Base-by-base conservation (phyloP, 2,888 invertebrate genomes). In the Drosophila dives region DNA sequence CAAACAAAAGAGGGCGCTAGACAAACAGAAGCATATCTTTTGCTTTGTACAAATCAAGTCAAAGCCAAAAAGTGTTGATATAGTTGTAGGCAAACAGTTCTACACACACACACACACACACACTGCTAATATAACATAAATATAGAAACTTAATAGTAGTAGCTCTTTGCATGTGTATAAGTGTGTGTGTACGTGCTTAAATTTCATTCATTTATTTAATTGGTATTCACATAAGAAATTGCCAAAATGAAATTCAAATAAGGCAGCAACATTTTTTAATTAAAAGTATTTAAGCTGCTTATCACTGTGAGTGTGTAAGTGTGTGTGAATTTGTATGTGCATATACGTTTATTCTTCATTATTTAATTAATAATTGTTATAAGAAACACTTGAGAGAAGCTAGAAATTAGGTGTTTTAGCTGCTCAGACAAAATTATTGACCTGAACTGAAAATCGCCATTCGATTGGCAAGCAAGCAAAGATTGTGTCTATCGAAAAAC, bases 21-120 rank as follows among this genome's bases (percentile, higher is more conserved):
- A 80, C 76, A 78, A 78, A 78, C 80, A 77, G 66, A 48, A 77
- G 64, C 67, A 60, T 80, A 63, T 80, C 72, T 69, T 78, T 74
- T 49, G 74, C 75, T 75, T 75, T 81, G 81, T 75, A 65, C 78
- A 79, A 79, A 81, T 81, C 82, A 81, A 81, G 83, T 76, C 80
- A 82, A 81, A 79, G 82, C 79, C 79, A 75, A 76, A 80, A 76
- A 82, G 66, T 79, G 80, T 72, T 79, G 79, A 81, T 79, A 76
- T 81, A 82, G 83, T 82, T 81, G 77, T 76, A 73, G 61, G 64
- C 79, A 76, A 76, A 82, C 71, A 78, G 55, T 53, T 56, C 32
- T 34, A 36, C 50, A 48, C 62, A 55, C 62, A 54, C 42, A 45
- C 54, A 61, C 59, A 49, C 17, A 26, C 45, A 49, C 34, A 26